Percentiles rank a stretch among this genome's conserved stretches.
Evolutionary conservation across 1,140 invertebrate genomes (phyloP).

Genomic region (Hylaeus volcanicus): DNA sequence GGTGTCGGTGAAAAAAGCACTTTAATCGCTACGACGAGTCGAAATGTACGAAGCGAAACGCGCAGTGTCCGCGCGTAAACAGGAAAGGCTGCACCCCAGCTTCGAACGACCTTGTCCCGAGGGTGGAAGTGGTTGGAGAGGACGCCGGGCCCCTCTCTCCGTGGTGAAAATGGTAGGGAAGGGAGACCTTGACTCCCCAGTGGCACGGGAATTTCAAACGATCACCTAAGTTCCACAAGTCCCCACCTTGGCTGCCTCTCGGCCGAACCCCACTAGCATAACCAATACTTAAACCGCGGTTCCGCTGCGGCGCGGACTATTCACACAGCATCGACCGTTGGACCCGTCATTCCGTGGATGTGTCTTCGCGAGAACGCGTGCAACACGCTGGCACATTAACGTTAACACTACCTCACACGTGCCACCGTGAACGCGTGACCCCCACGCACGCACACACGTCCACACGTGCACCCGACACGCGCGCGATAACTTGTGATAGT

Average conservation of each 20-base stretch:
- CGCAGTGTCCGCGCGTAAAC: neutral
- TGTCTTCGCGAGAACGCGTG: constrained; percentile 55
- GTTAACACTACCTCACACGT: neutral
- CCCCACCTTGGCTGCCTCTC: constrained; percentile 34
- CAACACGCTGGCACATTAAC: constrained; percentile 46
- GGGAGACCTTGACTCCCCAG: constrained; percentile 56
- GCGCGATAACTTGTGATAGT: neutral
- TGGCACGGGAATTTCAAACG: constrained; percentile 43
- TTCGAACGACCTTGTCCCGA: constrained; percentile 49
- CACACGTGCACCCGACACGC: too few relatives aligned
- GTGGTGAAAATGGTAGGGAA: constrained; percentile 2
- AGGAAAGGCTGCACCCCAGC: too few relatives aligned
- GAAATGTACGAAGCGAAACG: neutral
- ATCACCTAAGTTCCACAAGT: constrained; percentile 51
- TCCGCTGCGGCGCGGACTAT: constrained; percentile 74
- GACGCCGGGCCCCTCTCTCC: constrained; percentile 4
- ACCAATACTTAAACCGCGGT: constrained; percentile 77
- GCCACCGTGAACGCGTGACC: constrained; percentile 5
- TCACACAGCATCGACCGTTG: constrained; percentile 77
- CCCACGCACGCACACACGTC: too few relatives aligned
- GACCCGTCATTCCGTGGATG: constrained; percentile 64
- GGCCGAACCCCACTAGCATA: constrained; percentile 74
- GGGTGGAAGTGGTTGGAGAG: constrained; percentile 26
- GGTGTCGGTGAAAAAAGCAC: too few relatives aligned
- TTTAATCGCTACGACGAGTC: too few relatives aligned